Conservation (phyloP, 2,888 invertebrate species). For the Agonopterix subpropinquella region DNA sequence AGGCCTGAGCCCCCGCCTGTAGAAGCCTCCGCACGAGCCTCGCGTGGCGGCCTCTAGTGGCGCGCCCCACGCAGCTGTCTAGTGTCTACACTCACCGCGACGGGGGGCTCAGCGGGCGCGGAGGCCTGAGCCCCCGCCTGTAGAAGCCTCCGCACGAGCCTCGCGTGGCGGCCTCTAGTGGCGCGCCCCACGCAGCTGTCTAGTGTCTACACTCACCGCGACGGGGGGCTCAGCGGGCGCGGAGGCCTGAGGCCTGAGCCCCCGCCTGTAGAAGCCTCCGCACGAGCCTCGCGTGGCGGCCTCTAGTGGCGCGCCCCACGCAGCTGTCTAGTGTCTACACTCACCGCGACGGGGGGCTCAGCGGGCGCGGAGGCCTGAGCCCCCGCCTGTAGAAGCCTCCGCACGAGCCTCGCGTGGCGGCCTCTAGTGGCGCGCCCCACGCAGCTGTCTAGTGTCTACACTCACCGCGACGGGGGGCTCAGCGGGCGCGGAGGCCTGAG, state of each 20-base stretch:
- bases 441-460: slow-evolving; percentile 91
- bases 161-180: slow-evolving; percentile 81
- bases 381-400: slow-evolving; percentile 30
- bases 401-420: slow-evolving; percentile 80
- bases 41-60: slow-evolving; percentile 83
- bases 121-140: slow-evolving; percentile 1
- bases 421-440: slow-evolving; percentile 88
- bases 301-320: slow-evolving; percentile 87
- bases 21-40: slow-evolving; percentile 74
- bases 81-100: too few species aligned
- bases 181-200: slow-evolving; percentile 92
- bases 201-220: too few species aligned
- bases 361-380: background rate
- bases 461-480: background rate
- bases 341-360: background rate
- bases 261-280: slow-evolving; percentile 34
- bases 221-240: background rate
- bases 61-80: slow-evolving; percentile 91
- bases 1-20: slow-evolving; percentile 1
- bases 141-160: slow-evolving; percentile 74
- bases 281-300: slow-evolving; percentile 80
- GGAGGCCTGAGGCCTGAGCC: slow-evolving; percentile 1
- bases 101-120: background rate
- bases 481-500: background rate
- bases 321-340: too few species aligned